Conservation (phyloP, 2,113 vertebrate species). For the Corythaeola cristata region DNA sequence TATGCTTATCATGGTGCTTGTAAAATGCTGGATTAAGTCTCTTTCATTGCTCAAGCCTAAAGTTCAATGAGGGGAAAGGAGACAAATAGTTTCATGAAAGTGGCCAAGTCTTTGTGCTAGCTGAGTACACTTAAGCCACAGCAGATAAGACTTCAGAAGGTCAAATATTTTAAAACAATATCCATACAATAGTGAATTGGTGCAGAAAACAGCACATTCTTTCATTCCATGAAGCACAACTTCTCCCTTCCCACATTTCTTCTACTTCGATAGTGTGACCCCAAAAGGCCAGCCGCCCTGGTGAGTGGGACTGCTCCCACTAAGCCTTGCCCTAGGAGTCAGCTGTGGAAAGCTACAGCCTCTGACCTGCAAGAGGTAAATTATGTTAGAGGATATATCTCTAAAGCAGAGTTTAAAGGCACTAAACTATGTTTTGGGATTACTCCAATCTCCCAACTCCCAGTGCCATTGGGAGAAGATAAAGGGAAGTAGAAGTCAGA, state of each 20-base stretch:
- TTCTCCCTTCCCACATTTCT: not conserved
- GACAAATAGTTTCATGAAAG: not conserved
- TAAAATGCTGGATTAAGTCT: not conserved
- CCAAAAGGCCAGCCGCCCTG: not conserved
- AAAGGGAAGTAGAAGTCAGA: not conserved
- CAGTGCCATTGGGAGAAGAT: not conserved
- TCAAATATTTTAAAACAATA: slow-evolving; percentile 25
- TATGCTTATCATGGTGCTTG: not conserved
- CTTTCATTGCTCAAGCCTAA: not conserved
- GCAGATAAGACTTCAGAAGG: slow-evolving; percentile 4
- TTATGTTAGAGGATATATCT: not conserved
- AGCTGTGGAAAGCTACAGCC: not conserved
- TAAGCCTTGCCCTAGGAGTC: not conserved
- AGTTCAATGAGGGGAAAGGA: not conserved
- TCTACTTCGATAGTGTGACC: not conserved
- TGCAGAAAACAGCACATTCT: not conserved
- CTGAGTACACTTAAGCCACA: not conserved
- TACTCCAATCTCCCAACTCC: not conserved
- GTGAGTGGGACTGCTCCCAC: not conserved
- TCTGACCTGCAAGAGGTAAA: not conserved
- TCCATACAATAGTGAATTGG: not conserved
- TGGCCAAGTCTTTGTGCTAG: not conserved
- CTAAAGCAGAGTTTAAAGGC: not conserved
- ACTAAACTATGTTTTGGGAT: not conserved
- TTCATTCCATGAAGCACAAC: not conserved